Evolutionary conservation across 2,113 vertebrate genomes (phyloP).

Genomic region (Cyrtonyx montezumae): DNA sequence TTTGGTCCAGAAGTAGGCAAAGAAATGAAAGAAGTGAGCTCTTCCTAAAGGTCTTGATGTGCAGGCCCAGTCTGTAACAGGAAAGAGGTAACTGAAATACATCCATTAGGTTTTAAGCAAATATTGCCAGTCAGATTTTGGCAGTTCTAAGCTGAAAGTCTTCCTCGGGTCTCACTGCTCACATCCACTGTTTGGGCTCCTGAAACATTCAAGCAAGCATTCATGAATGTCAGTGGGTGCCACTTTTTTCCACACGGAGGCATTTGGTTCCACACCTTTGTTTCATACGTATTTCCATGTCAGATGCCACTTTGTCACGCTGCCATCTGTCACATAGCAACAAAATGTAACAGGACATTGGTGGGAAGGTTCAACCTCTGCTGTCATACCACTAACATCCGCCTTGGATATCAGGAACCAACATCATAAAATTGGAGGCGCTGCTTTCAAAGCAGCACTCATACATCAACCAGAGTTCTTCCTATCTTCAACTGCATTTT

Average conservation of each 20-base stretch:
- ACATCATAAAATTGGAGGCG: background rate
- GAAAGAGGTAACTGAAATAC: background rate
- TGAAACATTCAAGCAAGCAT: background rate
- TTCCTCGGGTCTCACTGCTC: background rate
- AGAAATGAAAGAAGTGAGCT: background rate
- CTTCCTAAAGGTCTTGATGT: background rate
- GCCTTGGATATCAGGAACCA: background rate
- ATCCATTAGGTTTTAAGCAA: background rate
- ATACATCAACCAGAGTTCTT: background rate
- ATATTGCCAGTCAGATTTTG: background rate
- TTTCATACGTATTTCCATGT: background rate
- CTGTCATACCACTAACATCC: background rate
- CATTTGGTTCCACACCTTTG: background rate
- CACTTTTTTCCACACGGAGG: background rate
- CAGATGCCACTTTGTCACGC: background rate
- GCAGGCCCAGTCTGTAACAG: background rate
- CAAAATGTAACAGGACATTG: background rate
- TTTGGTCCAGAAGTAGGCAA: background rate
- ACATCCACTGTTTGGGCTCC: background rate
- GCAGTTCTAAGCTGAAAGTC: background rate
- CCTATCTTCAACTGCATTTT: fast-evolving
- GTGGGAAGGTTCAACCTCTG: background rate
- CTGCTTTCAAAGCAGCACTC: background rate
- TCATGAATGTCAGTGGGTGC: background rate
- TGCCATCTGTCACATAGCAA: too few relatives aligned